These are phyloP conservation scores for Rotaria socialis DNA, from an alignment of 2,888 invertebrate species.

Conservation along the genomic window DNA sequence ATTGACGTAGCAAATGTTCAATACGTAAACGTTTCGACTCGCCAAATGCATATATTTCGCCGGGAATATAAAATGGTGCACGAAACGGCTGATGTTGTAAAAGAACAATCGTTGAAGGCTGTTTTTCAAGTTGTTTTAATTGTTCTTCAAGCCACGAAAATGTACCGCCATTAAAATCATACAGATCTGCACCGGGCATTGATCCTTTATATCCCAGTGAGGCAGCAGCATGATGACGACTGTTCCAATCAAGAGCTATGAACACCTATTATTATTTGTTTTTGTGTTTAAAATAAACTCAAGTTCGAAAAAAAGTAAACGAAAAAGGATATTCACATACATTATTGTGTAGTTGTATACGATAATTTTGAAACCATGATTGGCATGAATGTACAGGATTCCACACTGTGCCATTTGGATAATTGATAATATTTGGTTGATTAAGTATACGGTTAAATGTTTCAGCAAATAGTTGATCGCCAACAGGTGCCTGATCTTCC, in stretches of 20 bases:
- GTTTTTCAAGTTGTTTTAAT: neutral
- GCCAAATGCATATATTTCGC: conserved; percentile 28
- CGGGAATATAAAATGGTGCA: conserved; percentile 8
- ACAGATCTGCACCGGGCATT: conserved; percentile 15
- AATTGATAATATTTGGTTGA: neutral
- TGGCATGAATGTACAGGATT: neutral
- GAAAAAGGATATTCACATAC: neutral
- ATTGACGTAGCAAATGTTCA: neutral
- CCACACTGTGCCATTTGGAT: conserved; percentile 30
- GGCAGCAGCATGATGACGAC: neutral
- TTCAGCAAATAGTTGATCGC: conserved; percentile 28
- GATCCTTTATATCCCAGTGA: conserved; percentile 10
- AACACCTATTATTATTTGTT: neutral
- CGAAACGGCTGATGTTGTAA: conserved; percentile 29
- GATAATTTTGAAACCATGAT: conserved; percentile 34
- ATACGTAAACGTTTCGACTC: neutral
- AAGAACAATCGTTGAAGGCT: neutral
- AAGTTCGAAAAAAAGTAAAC: too few relatives aligned
- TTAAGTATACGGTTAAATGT: neutral
- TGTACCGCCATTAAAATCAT: conserved; percentile 21
- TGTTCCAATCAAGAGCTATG: conserved; percentile 23
- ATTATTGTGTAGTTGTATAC: conserved; percentile 9
- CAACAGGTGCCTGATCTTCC: neutral
- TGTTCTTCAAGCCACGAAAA: neutral
- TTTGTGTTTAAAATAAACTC: too few relatives aligned